Evolutionary conservation across 2,888 invertebrate species (phyloP).

Genomic region (Spatulosminthurus flaviceps): DNA sequence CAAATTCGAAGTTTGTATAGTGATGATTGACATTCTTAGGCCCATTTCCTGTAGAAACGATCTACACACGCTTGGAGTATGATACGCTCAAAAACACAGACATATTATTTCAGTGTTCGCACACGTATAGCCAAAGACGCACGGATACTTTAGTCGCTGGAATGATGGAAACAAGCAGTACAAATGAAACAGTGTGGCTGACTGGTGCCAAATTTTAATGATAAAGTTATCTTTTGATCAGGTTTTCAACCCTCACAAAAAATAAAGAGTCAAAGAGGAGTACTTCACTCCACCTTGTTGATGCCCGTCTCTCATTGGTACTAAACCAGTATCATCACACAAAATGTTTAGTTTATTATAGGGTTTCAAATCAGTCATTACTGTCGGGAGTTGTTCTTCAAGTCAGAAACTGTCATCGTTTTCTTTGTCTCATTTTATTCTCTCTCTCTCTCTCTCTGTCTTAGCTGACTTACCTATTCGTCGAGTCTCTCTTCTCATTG

Average conservation of each 20-base stretch:
- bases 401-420: constrained; percentile 10
- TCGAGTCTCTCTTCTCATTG: constrained; percentile 4
- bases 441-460: constrained; percentile 12
- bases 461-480: too few relatives aligned
- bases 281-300: constrained; percentile 28
- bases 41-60: constrained; percentile 51
- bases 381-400: constrained; percentile 3
- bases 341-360: constrained; percentile 35
- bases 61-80: neutral
- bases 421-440: constrained; percentile 23
- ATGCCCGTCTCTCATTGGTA: constrained; percentile 35
- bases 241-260: constrained; percentile 16
- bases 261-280: neutral
- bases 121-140: neutral
- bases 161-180: too few relatives aligned
- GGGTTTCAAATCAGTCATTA: constrained; percentile 39
- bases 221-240: constrained; percentile 53
- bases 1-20: constrained; percentile 38
- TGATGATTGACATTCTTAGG: constrained; percentile 55
- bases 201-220: constrained; percentile 54
- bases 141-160: too few relatives aligned
- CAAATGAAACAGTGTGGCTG: neutral
- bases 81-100: constrained; percentile 14
- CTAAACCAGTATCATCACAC: constrained; percentile 26
- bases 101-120: constrained; percentile 13